Conservation (phyloP, 92 coral and sea anemone species). For the Bergia puertoricense region DNA sequence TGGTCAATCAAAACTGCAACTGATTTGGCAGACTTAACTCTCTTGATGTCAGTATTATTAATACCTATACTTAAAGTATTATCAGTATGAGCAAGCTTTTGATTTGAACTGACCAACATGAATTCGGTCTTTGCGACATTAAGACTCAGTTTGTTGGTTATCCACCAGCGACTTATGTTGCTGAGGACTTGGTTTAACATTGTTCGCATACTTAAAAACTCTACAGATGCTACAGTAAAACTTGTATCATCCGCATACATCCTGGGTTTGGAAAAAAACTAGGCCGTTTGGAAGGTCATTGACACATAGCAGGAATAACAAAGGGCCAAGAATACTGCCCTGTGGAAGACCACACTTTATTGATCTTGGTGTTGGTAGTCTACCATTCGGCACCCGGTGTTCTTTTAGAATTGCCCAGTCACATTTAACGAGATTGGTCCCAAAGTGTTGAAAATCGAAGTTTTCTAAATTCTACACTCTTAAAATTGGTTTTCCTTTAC, state of each 20-base stretch:
- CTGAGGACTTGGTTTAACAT: conserved; percentile 21
- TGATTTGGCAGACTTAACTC: too few species aligned
- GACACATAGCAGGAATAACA: conserved; percentile 42
- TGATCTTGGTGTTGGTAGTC: conserved; percentile 34
- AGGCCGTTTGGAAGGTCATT: conserved; percentile 50
- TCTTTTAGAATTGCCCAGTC: too few species aligned
- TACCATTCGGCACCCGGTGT: neutral
- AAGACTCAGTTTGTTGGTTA: conserved; percentile 36
- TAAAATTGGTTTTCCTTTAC: too few species aligned
- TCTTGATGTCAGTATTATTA: too few species aligned
- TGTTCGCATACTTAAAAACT: conserved; percentile 22
- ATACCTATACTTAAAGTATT: too few species aligned
- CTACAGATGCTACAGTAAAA: conserved; percentile 38
- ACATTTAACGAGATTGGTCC: too few species aligned
- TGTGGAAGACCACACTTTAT: conserved; percentile 52
- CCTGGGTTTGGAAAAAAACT: neutral
- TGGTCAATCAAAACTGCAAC: conserved; percentile 5
- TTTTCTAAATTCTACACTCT: too few species aligned
- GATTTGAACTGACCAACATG: conserved; percentile 45
- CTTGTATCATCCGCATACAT: conserved; percentile 52
- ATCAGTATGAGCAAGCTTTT: conserved; percentile 29
- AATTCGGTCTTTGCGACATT: conserved; percentile 8
- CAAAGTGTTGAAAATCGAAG: too few species aligned
- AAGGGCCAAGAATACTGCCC: conserved; percentile 47
- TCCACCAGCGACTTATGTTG: conserved; percentile 23